Evolutionary conservation across 2,113 vertebrate species (phyloP).

Genomic region (Pteropus alecto): DNA sequence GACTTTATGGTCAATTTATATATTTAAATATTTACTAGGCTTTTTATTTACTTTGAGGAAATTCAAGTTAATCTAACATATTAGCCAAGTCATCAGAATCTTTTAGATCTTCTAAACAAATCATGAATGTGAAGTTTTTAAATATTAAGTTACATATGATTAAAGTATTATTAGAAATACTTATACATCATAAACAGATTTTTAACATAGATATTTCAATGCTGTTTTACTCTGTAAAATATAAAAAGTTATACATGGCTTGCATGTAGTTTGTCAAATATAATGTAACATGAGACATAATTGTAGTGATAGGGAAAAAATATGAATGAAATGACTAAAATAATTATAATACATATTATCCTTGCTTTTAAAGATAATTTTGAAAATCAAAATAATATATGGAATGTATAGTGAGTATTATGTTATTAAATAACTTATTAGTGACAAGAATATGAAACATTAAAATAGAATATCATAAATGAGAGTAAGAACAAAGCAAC

Average conservation of each 20-base stretch:
- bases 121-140: constrained; percentile 4
- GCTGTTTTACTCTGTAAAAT: neutral
- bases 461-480: neutral
- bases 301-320: neutral
- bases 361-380: neutral
- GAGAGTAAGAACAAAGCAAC: neutral
- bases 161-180: constrained; percentile 5
- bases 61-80: constrained; percentile 2
- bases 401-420: neutral
- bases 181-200: neutral
- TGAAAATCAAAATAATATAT: neutral
- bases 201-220: constrained; percentile 13
- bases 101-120: constrained; percentile 32
- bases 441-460: neutral
- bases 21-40: neutral
- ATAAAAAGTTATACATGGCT: neutral
- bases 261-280: neutral
- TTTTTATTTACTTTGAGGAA: neutral
- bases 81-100: neutral
- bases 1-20: neutral
- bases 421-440: neutral
- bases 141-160: neutral
- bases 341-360: neutral
- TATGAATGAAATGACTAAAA: neutral
- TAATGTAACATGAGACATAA: neutral